These are phyloP conservation scores for Acanthosepion pharaonis DNA, from an alignment of 2,888 invertebrate species.

Conservation along the genomic window DNA sequence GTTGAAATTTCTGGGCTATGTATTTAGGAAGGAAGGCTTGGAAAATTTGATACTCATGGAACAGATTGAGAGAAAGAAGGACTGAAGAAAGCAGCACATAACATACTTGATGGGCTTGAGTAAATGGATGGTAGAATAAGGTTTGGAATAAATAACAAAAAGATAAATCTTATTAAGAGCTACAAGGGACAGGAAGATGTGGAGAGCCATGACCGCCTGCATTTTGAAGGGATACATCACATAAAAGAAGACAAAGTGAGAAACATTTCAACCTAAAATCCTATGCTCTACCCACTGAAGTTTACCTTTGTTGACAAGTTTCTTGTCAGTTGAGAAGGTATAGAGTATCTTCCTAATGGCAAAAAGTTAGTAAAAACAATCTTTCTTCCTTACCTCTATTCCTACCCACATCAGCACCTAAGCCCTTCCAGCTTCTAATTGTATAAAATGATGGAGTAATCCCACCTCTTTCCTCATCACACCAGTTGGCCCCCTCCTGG, in stretches of 20 bases:
- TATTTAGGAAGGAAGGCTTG: no score
- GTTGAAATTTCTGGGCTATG: no score
- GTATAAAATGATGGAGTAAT: background rate
- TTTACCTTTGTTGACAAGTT: background rate
- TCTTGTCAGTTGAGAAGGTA: background rate
- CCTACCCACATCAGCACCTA: background rate
- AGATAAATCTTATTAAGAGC: no score
- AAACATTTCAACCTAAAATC: background rate
- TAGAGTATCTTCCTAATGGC: background rate
- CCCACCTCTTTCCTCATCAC: background rate
- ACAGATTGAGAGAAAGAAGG: no score
- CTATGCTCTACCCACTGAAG: background rate
- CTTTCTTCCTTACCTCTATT: background rate
- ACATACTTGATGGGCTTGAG: no score
- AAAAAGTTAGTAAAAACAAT: constrained; percentile 7
- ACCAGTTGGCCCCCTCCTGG: background rate
- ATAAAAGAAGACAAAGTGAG: background rate
- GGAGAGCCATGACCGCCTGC: no score
- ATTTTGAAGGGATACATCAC: no score
- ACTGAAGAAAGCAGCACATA: no score
- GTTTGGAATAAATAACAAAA: no score
- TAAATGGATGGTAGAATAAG: no score
- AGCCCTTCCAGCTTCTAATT: background rate
- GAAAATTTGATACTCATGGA: no score
- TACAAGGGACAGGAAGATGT: no score